Conservation (phyloP, 2,797 vertebrate genomes). For the Garrulus glandarius region DNA sequence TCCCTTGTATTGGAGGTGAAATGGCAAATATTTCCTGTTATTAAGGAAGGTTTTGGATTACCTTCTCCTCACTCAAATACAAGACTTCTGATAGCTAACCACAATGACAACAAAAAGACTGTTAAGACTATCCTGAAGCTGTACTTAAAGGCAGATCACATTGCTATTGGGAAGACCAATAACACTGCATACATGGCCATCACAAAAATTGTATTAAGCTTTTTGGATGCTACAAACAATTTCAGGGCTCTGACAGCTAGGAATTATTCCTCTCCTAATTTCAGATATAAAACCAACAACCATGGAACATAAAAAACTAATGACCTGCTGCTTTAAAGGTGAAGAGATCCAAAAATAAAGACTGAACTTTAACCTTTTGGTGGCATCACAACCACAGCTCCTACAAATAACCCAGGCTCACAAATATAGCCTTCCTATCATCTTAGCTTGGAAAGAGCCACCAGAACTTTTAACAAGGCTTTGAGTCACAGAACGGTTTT, state of each 20-base stretch:
- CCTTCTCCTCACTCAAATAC: slow-evolving; percentile 13
- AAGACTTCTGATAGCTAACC: slow-evolving; percentile 32
- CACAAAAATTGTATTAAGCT: neutral
- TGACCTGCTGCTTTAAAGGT: neutral
- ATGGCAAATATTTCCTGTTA: slow-evolving; percentile 61
- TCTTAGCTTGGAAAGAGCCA: neutral
- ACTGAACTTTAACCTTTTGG: neutral
- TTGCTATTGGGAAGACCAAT: slow-evolving; percentile 41
- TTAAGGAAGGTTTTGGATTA: slow-evolving; percentile 56
- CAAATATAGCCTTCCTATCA: neutral
- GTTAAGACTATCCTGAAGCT: slow-evolving; percentile 12
- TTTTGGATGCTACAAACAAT: neutral
- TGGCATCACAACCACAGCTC: neutral
- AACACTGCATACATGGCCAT: neutral
- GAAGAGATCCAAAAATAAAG: neutral
- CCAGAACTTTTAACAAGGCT: neutral
- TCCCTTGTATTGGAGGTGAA: slow-evolving; percentile 50
- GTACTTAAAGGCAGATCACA: neutral
- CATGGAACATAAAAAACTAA: neutral
- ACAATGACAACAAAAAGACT: slow-evolving; percentile 33
- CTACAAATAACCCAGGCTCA: neutral
- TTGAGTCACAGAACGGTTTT: neutral
- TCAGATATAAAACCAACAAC: neutral
- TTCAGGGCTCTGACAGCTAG: neutral
- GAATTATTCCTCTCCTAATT: slow-evolving; percentile 7